Evolutionary conservation across 2,113 vertebrate species (phyloP), one percentile per base, ranked within the genome.

Genomic region (Todiramphus chloris): DNA sequence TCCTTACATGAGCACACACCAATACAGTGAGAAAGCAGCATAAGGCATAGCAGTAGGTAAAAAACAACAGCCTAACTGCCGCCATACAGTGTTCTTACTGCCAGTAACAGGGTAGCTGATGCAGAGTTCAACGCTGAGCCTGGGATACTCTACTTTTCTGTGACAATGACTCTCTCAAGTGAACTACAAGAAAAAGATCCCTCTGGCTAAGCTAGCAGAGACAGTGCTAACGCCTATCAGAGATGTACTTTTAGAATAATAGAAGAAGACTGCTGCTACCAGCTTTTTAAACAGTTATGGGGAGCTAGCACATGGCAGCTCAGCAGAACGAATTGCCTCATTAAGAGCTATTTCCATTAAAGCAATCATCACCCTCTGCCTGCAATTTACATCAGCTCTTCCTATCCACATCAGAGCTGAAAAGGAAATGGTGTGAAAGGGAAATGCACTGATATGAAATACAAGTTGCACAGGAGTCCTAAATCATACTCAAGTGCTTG

Each of bases 321-420:
- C 85, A 86, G 83, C 30, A 96, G 86, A 95, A 97, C 3, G 9
- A 95, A 95, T 64, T 87, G 51, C 72, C 68, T 96, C 82, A 55
- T 96, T 96, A 96, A 90, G 77, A 94, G 77, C 87, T 89, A 91
- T 94, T 95, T 92, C 87, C 77, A 95, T 92, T 97, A 95, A 89
- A 95, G 75, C 64, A 91, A 84, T 96, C 91, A 91, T 91, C 86
- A 83, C 78, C 28, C 62, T 95, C 66, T 95, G 88, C 62, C 93
- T 96, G 90, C 59, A 95, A 94, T 95, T 96, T 97, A 93, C 78
- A 88, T 68, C 69, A 95, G 50, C 53, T 93, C 81, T 95, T 92
- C 94, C 78, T 81, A 77, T 51, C 75, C 66, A 44, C 88, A 94
- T 79, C 35, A 84, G 81, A 86, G 43, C 62, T 94, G 83, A 92